Evolutionary conservation across 1,140 invertebrate genomes (phyloP).

Genomic region (Telenomus remus): DNA sequence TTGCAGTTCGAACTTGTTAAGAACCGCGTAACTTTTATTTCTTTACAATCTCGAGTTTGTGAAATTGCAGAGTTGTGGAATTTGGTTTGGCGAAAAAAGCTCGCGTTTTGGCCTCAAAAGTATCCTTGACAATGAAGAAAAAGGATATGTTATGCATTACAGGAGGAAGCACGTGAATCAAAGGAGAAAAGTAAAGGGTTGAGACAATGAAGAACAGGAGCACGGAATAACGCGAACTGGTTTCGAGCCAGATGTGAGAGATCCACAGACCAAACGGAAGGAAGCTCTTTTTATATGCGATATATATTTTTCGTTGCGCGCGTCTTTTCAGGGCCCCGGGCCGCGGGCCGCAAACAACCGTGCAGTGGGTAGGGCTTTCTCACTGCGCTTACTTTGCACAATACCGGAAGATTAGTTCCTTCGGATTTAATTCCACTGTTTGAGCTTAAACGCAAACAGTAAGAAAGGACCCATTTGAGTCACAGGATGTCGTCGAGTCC

Average conservation of each 20-base stretch:
- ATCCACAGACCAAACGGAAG: slow-evolving; percentile 10
- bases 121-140: neutral
- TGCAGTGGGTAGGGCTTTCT: slow-evolving; percentile 36
- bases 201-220: slow-evolving; percentile 1
- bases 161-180: slow-evolving; percentile 1
- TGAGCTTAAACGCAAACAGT: slow-evolving; percentile 71
- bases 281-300: slow-evolving; percentile 1
- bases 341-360: slow-evolving; percentile 13
- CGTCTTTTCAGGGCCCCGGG: slow-evolving; percentile 7
- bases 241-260: neutral
- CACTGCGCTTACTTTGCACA: slow-evolving; percentile 56
- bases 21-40: too few relatives aligned
- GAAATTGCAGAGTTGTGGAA: too few relatives aligned
- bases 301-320: neutral
- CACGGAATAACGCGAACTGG: slow-evolving; percentile 2
- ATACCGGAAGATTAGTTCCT: slow-evolving; percentile 68
- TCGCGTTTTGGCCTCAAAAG: slow-evolving; percentile 3
- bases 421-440: slow-evolving; percentile 70
- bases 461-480: slow-evolving; percentile 64
- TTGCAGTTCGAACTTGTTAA: too few relatives aligned
- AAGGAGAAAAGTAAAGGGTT: slow-evolving; percentile 2
- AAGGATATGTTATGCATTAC: neutral
- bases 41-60: too few relatives aligned
- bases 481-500: slow-evolving; percentile 68
- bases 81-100: neutral